A percentile compares a stretch with the other conserved stretches of the same genome.
Evolutionary conservation across 2,113 vertebrate species (phyloP).

Genomic region (Centropus bengalensis): DNA sequence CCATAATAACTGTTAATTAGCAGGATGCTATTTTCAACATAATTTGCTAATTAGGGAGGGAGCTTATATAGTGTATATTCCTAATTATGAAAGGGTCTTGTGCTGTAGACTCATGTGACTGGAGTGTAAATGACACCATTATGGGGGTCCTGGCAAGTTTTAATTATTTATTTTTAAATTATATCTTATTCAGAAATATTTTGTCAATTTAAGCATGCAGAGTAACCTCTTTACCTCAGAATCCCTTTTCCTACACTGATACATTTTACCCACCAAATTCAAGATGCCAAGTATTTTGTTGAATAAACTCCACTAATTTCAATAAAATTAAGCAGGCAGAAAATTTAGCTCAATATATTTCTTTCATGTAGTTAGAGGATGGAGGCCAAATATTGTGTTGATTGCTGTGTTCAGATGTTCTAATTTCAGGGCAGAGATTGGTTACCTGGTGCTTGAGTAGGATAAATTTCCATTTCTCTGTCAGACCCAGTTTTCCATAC

Average conservation of each 20-base stretch:
- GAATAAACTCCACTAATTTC: slow-evolving; percentile 64
- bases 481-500: neutral
- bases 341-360: slow-evolving; percentile 48
- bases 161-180: slow-evolving; percentile 75
- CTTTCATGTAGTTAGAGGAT: slow-evolving; percentile 43
- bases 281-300: slow-evolving; percentile 46
- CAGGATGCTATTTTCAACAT: slow-evolving; percentile 98
- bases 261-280: slow-evolving; percentile 29
- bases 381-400: slow-evolving; percentile 31
- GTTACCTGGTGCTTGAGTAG: slow-evolving; percentile 3
- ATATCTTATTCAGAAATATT: slow-evolving; percentile 71
- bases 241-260: slow-evolving; percentile 6
- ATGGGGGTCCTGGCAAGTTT: slow-evolving; percentile 76
- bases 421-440: slow-evolving; percentile 47
- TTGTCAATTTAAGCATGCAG: slow-evolving; percentile 44
- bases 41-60: slow-evolving; percentile 98
- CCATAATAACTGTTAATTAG: slow-evolving; percentile 99
- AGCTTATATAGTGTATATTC: slow-evolving; percentile 88
- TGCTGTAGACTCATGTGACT: slow-evolving; percentile 88
- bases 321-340: slow-evolving; percentile 57
- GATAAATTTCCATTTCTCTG: slow-evolving; percentile 20
- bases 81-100: slow-evolving; percentile 92
- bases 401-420: slow-evolving; percentile 39
- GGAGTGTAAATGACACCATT: slow-evolving; percentile 93
- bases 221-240: slow-evolving; percentile 21